Conservation (phyloP, 1,140 invertebrate genomes). For the Adelges cooleyi region DNA sequence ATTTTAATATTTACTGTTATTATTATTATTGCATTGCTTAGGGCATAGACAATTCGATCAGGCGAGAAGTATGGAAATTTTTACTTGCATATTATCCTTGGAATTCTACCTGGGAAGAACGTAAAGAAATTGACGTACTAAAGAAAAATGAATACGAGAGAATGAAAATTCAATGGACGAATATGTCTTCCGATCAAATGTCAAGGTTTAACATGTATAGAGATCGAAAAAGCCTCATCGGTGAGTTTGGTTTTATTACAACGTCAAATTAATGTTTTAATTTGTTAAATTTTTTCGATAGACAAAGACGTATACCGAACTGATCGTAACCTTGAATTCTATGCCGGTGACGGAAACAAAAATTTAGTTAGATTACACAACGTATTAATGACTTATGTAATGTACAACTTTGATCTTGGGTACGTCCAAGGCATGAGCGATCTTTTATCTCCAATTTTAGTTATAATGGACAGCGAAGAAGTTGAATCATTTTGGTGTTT, state of each 20-base stretch:
- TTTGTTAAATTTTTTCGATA: constrained; percentile 37
- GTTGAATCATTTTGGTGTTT: constrained; percentile 99
- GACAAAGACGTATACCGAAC: constrained; percentile 97
- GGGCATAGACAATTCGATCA: constrained; percentile 57
- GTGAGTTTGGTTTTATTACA: too few species aligned
- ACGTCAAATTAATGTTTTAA: background rate
- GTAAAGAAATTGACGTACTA: constrained; percentile 45
- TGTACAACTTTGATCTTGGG: constrained; percentile 98
- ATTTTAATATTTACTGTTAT: background rate
- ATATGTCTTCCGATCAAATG: constrained; percentile 78
- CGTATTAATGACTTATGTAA: constrained; percentile 97
- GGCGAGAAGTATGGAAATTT: constrained; percentile 89
- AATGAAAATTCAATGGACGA: constrained; percentile 96
- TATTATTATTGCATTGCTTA: background rate
- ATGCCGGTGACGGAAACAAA: constrained; percentile 78
- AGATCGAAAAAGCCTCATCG: constrained; percentile 86
- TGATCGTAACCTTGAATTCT: constrained; percentile 84
- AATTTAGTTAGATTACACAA: constrained; percentile 77
- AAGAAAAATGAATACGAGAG: constrained; percentile 73
- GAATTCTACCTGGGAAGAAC: constrained; percentile 61
- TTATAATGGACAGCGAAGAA: constrained; percentile 74
- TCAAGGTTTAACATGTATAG: constrained; percentile 74
- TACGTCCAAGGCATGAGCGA: constrained; percentile 97
- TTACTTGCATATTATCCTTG: constrained; percentile 80
- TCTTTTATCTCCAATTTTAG: constrained; percentile 82